These are phyloP conservation scores for Homalodisca vitripennis DNA, from an alignment of 1,140 invertebrate genomes.

Conservation along the genomic window DNA sequence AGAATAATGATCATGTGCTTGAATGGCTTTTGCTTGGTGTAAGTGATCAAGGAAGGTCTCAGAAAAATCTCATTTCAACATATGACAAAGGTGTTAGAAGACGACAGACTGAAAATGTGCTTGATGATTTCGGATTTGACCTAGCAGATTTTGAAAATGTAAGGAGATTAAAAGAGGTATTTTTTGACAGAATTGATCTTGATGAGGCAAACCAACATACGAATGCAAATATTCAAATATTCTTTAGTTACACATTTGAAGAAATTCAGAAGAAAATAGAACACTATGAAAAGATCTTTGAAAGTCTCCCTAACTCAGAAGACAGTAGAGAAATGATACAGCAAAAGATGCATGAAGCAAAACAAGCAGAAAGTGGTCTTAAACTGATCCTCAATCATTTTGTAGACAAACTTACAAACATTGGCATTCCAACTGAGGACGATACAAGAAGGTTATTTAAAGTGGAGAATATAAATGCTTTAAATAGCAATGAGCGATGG, in stretches of 20 bases:
- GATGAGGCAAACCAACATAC: not conserved
- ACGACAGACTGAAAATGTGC: not conserved
- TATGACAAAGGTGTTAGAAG: not conserved
- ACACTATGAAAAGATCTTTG: not conserved
- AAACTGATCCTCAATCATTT: slow-evolving; percentile 2
- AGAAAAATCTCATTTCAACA: not conserved
- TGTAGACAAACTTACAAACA: slow-evolving; percentile 7
- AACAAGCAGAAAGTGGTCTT: not conserved
- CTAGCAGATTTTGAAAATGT: slow-evolving; percentile 21
- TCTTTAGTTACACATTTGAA: slow-evolving; percentile 3
- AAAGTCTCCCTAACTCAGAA: not conserved
- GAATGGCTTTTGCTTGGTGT: slow-evolving; percentile 28
- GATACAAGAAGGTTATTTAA: not conserved
- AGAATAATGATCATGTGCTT: slow-evolving; percentile 24
- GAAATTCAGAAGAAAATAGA: slow-evolving; percentile 5
- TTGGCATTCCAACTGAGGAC: not conserved
- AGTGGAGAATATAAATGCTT: slow-evolving; percentile 6
- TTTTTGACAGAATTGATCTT: not conserved
- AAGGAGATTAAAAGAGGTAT: not conserved
- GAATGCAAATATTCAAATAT: not conserved
- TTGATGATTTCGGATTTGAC: not conserved
- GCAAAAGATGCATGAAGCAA: not conserved
- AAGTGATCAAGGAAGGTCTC: not conserved
- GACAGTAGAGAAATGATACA: not conserved
- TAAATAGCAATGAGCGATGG: slow-evolving; percentile 27